Base-by-base conservation (phyloP, 1,140 invertebrate species). In the Drosophila mauritiana region DNA sequence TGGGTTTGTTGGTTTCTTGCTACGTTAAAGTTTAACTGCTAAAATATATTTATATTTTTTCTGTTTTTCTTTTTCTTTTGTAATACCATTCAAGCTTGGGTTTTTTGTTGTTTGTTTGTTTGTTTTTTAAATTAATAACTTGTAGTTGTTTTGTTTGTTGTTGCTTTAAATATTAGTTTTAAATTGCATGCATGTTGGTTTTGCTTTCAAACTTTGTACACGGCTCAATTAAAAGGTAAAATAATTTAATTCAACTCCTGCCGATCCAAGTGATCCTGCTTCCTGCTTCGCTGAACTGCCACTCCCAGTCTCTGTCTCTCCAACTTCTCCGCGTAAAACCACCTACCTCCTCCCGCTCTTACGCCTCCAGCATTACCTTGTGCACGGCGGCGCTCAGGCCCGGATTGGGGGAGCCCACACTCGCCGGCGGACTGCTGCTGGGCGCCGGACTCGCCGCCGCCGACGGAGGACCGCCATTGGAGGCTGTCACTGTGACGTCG, bases 321-420 rank as follows among this genome's bases (percentile, higher is more conserved):
- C 56, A 73, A 61, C 56, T 51, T 43, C 39, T 31, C 49, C 40
- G 7, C 10, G 7, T 27, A n/a, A 13, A 2, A 8, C 45, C 22
- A 39, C n/a, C 22, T 11, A 7, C 46, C 20, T 11, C 1, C 13
- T 8, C 0, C 78, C 75, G 84, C 73, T 77, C 92, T 94, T 94
- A 94, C 93, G 94, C 94, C 89, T 94, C 94, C 84, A 94, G 76
- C 93, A 94, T 93, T 73, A 94, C 93, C 73, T 92, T 93, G 93
- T 93, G 93, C 92, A 94, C 93, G 74, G 78, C 25, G 62, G 36
- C 40, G 64, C 34, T 48, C 17, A 73, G 36, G 3, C 34, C 69
- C 1, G 67, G 54, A 25, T 72, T 59, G 2, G 69, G 69, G 0
- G 69, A 73, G 1, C 53, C 58, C 48, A 86, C 62, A 7, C 68